A percentile compares a stretch with the other conserved stretches of the same genome.
Evolutionary conservation across 2,888 invertebrate genomes (phyloP).

Genomic region (Meiosimyza decipiens): DNA sequence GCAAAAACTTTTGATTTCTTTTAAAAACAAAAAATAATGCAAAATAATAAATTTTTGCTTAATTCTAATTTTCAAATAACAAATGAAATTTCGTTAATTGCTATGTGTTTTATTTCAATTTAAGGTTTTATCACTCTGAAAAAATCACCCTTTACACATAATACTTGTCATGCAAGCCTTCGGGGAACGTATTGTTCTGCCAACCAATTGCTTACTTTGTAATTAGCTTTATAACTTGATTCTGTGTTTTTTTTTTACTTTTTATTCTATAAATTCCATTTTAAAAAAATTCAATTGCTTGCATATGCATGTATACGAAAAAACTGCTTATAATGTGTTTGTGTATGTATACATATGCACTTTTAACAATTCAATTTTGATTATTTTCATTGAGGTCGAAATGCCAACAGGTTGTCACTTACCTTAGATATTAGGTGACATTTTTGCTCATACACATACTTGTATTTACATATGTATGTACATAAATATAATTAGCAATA

Average conservation of each 20-base stretch:
- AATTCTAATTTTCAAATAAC: too few relatives aligned
- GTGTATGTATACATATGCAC: too few relatives aligned
- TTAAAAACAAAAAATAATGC: too few relatives aligned
- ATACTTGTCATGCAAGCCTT: too few relatives aligned
- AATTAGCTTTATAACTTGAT: slow-evolving; percentile 25
- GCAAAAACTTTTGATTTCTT: too few relatives aligned
- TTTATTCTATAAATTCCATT: background rate
- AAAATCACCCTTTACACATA: too few relatives aligned
- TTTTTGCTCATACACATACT: background rate
- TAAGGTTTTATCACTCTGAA: too few relatives aligned
- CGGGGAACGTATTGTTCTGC: background rate
- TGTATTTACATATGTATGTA: background rate
- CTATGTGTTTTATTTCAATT: too few relatives aligned
- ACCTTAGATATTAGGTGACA: slow-evolving; percentile 2
- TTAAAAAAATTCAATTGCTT: background rate
- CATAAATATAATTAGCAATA: background rate
- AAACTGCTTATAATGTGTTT: background rate
- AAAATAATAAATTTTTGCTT: too few relatives aligned
- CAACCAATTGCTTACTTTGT: slow-evolving; percentile 24
- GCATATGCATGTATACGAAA: background rate
- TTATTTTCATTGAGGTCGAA: background rate
- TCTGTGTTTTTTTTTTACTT: slow-evolving; percentile 5
- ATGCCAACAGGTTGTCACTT: slow-evolving; percentile 28
- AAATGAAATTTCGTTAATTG: too few relatives aligned
- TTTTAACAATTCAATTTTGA: background rate